Base-by-base conservation (phyloP, 2,113 vertebrate genomes). In the Crotalus tigris region DNA sequence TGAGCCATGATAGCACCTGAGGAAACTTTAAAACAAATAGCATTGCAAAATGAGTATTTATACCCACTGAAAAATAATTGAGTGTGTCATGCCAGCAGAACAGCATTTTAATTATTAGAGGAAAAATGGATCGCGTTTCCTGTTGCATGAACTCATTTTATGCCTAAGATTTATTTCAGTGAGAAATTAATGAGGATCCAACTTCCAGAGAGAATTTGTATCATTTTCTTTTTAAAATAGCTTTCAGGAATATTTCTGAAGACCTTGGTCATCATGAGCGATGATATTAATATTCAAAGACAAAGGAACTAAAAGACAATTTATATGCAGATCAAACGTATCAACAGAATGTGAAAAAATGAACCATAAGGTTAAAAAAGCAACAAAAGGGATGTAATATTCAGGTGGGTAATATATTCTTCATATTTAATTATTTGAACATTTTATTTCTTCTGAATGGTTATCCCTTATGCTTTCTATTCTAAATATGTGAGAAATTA, bases 11-110 rank as follows among this genome's bases (percentile, higher is more conserved):
- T 61, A 23, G 23, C 46, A 94, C 7, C 24, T n/a, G 44, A 64
- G 59, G 58, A 51, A 46, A 26, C 44, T 55, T 53, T 55, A 93
- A 59, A 94, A 93, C 94, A 92, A 95, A 91, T n/a, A 86, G 0
- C 5, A 19, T 91, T 94, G 90, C 92, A 89, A 91, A 95, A 94
- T 91, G 90, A 58, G 87, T 88, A 93, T 95, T 97, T 96, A 95
- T 96, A 95, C 92, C 91, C 95, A 91, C 89, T 94, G 90, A 96
- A 95, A 96, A 95, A 90, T 96, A 95, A 97, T 94, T 96, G 94
- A 96, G 94, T 94, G 93, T 89, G 75, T 92, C 94, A 95, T 95
- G 93, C 94, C 88, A 69, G 44, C 94, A 92, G 93, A 96, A 96
- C 95, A 96, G 93, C 93, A 96, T 96, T 94, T 87, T 96, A 95